phyloP scores from a whole-genome alignment of 1,140 invertebrate genomes.

The Zeugodacus cucurbitae region DNA sequence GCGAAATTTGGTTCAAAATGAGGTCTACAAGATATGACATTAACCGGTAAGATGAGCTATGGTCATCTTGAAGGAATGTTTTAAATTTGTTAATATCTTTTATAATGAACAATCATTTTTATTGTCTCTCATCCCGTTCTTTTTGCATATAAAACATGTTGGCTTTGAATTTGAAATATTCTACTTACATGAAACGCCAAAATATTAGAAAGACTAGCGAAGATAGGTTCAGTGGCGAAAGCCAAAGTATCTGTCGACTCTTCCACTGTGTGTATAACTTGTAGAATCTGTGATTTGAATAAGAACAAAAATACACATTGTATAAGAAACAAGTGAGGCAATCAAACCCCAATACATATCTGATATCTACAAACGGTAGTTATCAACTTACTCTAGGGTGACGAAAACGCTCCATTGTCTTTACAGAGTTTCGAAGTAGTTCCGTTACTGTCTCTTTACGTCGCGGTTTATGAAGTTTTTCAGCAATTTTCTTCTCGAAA shows the following conservation, averaged over 20 bases:
- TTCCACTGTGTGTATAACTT: conserved; percentile 81
- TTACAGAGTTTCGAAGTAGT: conserved; percentile 83
- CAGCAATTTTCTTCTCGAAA: conserved; percentile 93
- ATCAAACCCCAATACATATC: no score
- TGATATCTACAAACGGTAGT: no score
- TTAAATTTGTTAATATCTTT: no score
- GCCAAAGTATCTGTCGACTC: conserved; percentile 88
- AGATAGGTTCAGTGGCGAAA: conserved; percentile 90
- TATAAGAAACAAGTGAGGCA: no score
- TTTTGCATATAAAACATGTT: no score
- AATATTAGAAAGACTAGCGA: conserved; percentile 89
- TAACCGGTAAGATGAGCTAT: no score
- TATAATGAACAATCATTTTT: no score
- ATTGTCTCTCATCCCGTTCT: no score
- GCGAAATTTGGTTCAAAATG: no score
- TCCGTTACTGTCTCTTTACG: conserved; percentile 92
- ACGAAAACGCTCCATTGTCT: conserved; percentile 83
- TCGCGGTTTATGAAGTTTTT: conserved; percentile 94
- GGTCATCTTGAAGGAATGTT: no score
- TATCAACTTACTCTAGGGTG: conserved; percentile 80
- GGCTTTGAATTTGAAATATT: no score
- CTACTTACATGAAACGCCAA: conserved; percentile 77
- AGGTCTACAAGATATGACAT: no score
- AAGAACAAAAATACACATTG: conserved; percentile 35
- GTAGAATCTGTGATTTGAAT: conserved; percentile 68